Evolutionary conservation across 1,140 invertebrate genomes (phyloP).

Genomic region (Oryctes rhinoceros): DNA sequence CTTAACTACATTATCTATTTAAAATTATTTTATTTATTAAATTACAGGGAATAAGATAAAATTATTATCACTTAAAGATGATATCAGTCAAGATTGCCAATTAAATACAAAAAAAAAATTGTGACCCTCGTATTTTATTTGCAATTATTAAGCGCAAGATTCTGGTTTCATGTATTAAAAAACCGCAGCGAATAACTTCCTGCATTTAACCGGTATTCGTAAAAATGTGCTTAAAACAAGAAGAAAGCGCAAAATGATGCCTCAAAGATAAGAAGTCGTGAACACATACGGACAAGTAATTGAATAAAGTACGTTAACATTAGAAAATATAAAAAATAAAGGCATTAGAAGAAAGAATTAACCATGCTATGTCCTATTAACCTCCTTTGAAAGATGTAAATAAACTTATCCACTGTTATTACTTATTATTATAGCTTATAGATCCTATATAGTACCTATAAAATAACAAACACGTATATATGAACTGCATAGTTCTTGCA

Average conservation of each 20-base stretch:
- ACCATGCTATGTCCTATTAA: background rate
- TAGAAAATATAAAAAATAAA: constrained; percentile 9
- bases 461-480: constrained; percentile 10
- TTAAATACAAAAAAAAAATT: too few species aligned
- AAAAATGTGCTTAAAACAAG: background rate
- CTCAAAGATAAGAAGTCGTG: background rate
- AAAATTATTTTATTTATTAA: too few species aligned
- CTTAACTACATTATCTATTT: too few species aligned
- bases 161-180: too few species aligned
- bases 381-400: constrained; percentile 12
- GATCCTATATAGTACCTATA: background rate
- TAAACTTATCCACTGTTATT: background rate
- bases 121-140: too few species aligned
- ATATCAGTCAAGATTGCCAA: too few species aligned
- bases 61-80: too few species aligned
- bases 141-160: too few species aligned
- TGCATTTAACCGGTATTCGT: constrained; percentile 21
- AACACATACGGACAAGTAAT: background rate
- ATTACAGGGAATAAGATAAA: too few species aligned
- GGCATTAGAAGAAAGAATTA: background rate
- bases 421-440: background rate
- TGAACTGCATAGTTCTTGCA: constrained; percentile 8
- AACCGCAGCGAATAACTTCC: background rate
- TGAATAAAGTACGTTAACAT: background rate
- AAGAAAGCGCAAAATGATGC: background rate